Evolutionary conservation across 2,888 invertebrate species (phyloP).

Genomic region (Athalia rosae): DNA sequence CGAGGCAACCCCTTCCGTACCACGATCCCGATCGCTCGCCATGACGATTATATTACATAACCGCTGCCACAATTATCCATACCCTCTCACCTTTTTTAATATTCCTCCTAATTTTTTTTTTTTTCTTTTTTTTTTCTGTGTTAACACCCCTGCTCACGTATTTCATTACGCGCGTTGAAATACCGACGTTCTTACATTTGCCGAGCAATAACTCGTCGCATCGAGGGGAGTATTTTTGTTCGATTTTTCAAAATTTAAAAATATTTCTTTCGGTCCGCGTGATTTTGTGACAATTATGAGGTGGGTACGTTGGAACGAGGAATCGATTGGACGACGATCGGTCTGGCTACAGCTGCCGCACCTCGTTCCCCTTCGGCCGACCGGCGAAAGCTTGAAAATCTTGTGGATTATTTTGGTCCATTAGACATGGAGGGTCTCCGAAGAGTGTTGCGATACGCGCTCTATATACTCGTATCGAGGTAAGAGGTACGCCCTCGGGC

Average conservation of each 20-base stretch:
- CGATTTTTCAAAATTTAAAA: too few species aligned
- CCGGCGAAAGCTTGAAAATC: not conserved
- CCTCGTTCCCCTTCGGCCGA: conserved; percentile 30
- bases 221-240: too few species aligned
- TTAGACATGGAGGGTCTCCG: conserved; percentile 59
- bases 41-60: conserved; percentile 14
- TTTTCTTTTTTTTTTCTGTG: too few species aligned
- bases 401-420: conserved; percentile 55
- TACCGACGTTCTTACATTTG: too few species aligned
- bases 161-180: not conserved
- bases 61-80: conserved; percentile 9
- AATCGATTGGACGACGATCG: too few species aligned
- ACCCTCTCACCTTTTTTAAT: not conserved
- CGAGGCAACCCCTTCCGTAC: conserved; percentile 46
- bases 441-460: conserved; percentile 33
- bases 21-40: not conserved
- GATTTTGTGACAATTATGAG: too few species aligned
- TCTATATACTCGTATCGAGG: not conserved
- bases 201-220: too few species aligned
- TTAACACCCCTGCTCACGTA: not conserved
- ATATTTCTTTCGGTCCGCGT: too few species aligned
- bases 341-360: not conserved
- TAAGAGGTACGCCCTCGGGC: conserved; percentile 28
- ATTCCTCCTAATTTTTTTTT: not conserved
- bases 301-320: too few species aligned